phyloP scores from a whole-genome alignment of 2,113 vertebrate species.

The Scomber colias region DNA sequence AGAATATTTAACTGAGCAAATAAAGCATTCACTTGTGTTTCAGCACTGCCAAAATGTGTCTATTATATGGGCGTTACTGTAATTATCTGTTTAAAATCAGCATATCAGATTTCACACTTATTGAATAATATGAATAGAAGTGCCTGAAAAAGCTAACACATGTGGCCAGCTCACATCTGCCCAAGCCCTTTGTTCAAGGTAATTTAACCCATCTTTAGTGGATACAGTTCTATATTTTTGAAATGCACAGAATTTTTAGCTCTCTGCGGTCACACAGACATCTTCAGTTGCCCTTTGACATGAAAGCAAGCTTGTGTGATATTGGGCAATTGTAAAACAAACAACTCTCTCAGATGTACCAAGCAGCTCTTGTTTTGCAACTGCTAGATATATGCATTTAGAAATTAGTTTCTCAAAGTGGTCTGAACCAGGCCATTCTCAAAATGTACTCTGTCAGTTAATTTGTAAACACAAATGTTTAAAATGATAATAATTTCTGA shows the following conservation, averaged over 20 bases:
- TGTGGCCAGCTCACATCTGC: not conserved
- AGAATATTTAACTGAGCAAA: not conserved
- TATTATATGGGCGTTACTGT: not conserved
- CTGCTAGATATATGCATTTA: not conserved
- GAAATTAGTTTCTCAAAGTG: not conserved
- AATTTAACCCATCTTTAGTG: not conserved
- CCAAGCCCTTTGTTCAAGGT: not conserved
- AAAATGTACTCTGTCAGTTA: slow-evolving; percentile 1
- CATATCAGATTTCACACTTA: not conserved
- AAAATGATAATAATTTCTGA: slow-evolving; percentile 3
- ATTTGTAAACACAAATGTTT: slow-evolving; percentile 10
- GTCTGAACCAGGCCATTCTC: not conserved
- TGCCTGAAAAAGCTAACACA: not conserved
- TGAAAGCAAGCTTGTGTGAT: not conserved
- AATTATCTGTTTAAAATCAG: not conserved
- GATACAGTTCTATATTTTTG: not conserved
- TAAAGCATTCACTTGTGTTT: not conserved
- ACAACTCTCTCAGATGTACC: not conserved
- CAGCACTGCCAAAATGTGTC: not conserved
- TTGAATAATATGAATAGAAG: not conserved
- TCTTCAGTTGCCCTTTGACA: not conserved
- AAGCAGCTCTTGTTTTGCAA: slow-evolving; percentile 4
- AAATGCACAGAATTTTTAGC: not conserved
- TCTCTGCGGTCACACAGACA: not conserved
- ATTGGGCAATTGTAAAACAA: not conserved